Percentiles rank a stretch among this genome's conserved stretches.
These are phyloP conservation scores for Syngnathus scovelli DNA, from an alignment of 2,113 vertebrate species.

Conservation along the genomic window DNA sequence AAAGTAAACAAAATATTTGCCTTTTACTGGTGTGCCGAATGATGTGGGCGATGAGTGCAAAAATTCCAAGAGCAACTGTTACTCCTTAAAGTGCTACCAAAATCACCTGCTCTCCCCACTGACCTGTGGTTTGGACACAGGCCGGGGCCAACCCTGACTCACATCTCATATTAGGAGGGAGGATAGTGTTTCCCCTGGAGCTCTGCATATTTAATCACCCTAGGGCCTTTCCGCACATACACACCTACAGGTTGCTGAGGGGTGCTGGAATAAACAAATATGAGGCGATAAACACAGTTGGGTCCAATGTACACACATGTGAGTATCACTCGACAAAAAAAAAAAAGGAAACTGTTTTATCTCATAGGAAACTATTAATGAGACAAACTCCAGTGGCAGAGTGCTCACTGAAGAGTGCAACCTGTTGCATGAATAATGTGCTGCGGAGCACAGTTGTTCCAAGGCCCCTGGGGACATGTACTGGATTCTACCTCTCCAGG, in stretches of 20 bases:
- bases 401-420: conserved; percentile 44
- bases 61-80: conserved; percentile 23
- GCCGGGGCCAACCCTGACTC: conserved; percentile 54
- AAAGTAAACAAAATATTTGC: not conserved
- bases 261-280: conserved; percentile 31
- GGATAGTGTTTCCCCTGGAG: conserved; percentile 68
- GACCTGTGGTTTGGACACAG: conserved; percentile 39
- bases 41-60: conserved; percentile 10
- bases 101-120: conserved; percentile 45
- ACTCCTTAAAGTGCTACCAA: conserved; percentile 7
- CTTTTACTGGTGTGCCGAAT: not conserved
- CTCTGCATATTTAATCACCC: conserved; percentile 69
- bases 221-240: conserved; percentile 40
- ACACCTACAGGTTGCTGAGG: conserved; percentile 51
- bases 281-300: conserved; percentile 28
- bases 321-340: conserved; percentile 14
- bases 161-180: conserved; percentile 63
- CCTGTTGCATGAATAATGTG: conserved; percentile 67
- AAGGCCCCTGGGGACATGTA: conserved; percentile 62
- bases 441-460: conserved; percentile 57
- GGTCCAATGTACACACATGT: conserved; percentile 23
- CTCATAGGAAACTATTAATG: conserved; percentile 36
- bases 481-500: conserved; percentile 62
- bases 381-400: conserved; percentile 37
- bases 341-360: conserved; percentile 18